phyloP scores from a whole-genome alignment of 2,113 vertebrate species.

The Sclerurus mexicanus region DNA sequence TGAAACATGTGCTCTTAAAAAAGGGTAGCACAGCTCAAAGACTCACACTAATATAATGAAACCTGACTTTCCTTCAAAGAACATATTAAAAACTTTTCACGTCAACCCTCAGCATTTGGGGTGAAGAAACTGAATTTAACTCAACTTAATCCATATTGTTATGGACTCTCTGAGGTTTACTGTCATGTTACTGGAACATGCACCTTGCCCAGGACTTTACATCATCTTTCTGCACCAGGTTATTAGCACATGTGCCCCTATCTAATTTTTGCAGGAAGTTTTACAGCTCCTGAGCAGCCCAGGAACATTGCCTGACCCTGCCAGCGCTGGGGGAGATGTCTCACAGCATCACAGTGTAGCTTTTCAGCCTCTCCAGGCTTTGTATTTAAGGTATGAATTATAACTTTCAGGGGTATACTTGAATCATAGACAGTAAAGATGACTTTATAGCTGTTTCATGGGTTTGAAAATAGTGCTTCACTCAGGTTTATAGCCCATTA shows the following conservation, averaged over 20 bases:
- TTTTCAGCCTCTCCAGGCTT: neutral
- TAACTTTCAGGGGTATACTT: neutral
- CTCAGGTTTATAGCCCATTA: conserved; percentile 12
- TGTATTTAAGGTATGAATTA: neutral
- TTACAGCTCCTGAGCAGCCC: neutral
- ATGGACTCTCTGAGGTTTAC: neutral
- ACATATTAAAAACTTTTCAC: neutral
- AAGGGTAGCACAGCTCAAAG: neutral
- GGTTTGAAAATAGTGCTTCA: conserved; percentile 7
- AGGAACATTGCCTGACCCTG: neutral
- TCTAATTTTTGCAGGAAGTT: neutral
- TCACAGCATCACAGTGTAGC: neutral
- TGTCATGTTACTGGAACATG: neutral
- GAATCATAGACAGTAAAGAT: neutral
- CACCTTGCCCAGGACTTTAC: neutral
- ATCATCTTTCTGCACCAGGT: neutral
- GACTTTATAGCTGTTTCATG: neutral
- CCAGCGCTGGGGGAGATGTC: neutral
- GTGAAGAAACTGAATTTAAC: neutral
- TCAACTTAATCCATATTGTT: conserved; percentile 4
- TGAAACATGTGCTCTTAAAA: neutral
- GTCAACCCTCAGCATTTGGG: neutral
- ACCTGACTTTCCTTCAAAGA: conserved; percentile 7
- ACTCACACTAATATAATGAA: neutral
- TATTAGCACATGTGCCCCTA: neutral